A percentile compares a stretch with the other conserved stretches of the same genome.
Evolutionary conservation across 2,888 invertebrate genomes (phyloP).

Genomic region (Mythimna ferrago): DNA sequence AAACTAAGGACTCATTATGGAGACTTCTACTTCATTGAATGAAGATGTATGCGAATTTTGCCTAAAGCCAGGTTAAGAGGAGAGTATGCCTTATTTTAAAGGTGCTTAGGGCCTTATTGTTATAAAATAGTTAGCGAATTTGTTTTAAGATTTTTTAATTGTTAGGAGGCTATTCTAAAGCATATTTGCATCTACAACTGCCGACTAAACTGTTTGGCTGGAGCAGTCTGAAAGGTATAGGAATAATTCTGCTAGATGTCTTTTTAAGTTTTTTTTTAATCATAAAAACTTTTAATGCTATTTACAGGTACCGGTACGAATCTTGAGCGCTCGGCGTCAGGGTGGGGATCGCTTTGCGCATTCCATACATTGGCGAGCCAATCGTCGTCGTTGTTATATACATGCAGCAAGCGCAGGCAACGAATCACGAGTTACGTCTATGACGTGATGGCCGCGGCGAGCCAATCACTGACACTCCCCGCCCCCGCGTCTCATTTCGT

Average conservation of each 20-base stretch:
- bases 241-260: conserved; percentile 6
- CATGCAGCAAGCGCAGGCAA: no score
- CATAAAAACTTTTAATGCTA: background rate
- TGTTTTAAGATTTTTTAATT: conserved; percentile 32
- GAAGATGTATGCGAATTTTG: conserved; percentile 21
- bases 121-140: background rate
- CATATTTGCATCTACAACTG: conserved; percentile 9
- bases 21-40: background rate
- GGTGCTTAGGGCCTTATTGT: conserved; percentile 35
- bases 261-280: conserved; percentile 8
- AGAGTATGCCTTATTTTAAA: conserved; percentile 43
- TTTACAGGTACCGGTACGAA: background rate
- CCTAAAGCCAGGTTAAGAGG: conserved; percentile 19
- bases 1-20: conserved; percentile 43
- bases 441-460: no score
- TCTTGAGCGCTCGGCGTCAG: no score
- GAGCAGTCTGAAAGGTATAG: background rate
- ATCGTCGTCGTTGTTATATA: no score
- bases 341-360: no score
- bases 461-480: no score
- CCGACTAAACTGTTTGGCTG: background rate
- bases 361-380: no score
- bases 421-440: no score
- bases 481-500: no score
- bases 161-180: conserved; percentile 6